phyloP scores from a whole-genome alignment of 2,888 invertebrate genomes.

The Amphipyra tragopoginis region DNA sequence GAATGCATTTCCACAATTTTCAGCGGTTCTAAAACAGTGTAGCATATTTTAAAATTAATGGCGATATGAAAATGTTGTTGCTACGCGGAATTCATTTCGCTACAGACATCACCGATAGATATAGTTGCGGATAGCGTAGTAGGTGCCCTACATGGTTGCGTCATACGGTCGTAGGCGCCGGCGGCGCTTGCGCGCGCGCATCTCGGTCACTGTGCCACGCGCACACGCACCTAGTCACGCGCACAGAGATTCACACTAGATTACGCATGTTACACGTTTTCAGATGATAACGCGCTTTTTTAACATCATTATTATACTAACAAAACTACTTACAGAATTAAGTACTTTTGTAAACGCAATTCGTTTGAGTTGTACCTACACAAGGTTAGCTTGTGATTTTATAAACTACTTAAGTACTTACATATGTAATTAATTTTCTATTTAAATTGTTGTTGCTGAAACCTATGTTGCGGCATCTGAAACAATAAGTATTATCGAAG shows the following conservation, averaged over 20 bases:
- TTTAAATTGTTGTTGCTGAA: constrained; percentile 43
- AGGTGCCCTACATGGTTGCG: constrained; percentile 64
- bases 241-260: constrained; percentile 57
- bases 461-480: constrained; percentile 22
- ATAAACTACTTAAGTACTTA: constrained; percentile 23
- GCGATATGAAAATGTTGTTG: constrained; percentile 45
- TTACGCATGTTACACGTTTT: constrained; percentile 48
- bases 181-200: constrained; percentile 63
- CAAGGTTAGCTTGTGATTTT: constrained; percentile 51
- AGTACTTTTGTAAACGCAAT: constrained; percentile 34
- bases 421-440: constrained; percentile 32
- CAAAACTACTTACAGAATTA: constrained; percentile 43
- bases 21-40: constrained; percentile 28
- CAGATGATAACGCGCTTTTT: constrained; percentile 28
- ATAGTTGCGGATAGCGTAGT: constrained; percentile 57
- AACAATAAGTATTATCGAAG: constrained; percentile 11
- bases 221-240: constrained; percentile 72
- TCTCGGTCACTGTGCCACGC: constrained; percentile 80
- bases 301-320: constrained; percentile 21
- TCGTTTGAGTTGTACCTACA: constrained; percentile 35
- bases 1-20: constrained; percentile 36
- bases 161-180: constrained; percentile 65
- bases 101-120: constrained; percentile 43
- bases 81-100: constrained; percentile 49
- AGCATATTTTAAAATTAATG: constrained; percentile 38